These are phyloP conservation scores for Protosalanx chinensis DNA, from an alignment of 2,797 vertebrate genomes.

Conservation along the genomic window DNA sequence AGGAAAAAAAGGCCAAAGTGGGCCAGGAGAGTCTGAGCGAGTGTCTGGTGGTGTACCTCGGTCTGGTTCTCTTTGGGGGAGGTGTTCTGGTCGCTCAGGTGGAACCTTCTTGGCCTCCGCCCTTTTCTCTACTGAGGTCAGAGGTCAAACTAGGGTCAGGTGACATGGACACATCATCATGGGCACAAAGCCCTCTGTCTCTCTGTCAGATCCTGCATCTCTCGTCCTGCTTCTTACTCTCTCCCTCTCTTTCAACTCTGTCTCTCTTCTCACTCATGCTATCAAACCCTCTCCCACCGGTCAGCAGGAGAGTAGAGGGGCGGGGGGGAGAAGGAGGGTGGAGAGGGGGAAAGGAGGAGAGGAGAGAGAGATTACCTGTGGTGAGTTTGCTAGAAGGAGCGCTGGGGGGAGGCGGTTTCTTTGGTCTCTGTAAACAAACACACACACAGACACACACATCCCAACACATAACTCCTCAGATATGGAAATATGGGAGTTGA, in stretches of 20 bases:
- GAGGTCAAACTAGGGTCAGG: slow-evolving; percentile 37
- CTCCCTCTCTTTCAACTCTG: neutral
- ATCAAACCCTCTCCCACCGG: neutral
- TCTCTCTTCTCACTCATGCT: neutral
- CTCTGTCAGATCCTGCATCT: neutral
- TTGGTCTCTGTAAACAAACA: slow-evolving; percentile 85
- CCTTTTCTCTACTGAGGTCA: slow-evolving; percentile 81
- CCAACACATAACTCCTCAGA: slow-evolving; percentile 3
- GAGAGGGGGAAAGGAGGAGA: neutral
- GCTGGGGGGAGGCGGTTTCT: slow-evolving; percentile 94
- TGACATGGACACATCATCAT: slow-evolving; percentile 6
- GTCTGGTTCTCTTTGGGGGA: slow-evolving; percentile 88
- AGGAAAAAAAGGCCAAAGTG: neutral
- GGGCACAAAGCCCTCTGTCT: neutral
- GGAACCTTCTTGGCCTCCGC: slow-evolving; percentile 88
- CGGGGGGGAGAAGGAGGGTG: neutral
- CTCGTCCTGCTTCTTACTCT: neutral
- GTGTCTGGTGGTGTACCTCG: slow-evolving; percentile 76
- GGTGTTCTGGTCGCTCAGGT: slow-evolving; percentile 91
- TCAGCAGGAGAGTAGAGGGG: neutral
- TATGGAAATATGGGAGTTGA: slow-evolving; percentile 15
- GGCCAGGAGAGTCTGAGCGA: neutral
- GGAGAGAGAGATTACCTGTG: slow-evolving; percentile 74
- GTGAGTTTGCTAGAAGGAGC: slow-evolving; percentile 83
- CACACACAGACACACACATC: slow-evolving; percentile 22